Conservation (phyloP, 2,113 vertebrate genomes). For the Muscicapa adusta region DNA sequence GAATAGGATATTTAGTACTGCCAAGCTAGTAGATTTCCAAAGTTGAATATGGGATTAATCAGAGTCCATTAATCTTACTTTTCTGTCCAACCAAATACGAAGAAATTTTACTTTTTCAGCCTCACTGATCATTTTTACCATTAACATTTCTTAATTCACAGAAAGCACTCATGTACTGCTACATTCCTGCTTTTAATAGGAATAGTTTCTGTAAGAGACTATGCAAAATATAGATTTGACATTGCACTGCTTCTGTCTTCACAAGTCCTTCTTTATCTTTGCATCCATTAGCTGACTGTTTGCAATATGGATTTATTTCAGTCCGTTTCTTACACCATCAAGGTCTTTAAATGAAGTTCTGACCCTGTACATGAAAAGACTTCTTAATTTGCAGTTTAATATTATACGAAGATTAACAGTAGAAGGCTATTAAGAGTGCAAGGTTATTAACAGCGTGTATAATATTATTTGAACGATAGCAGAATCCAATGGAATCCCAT, state of each 20-base stretch:
- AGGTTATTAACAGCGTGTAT: slow-evolving; percentile 48
- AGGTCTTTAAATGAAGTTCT: slow-evolving; percentile 36
- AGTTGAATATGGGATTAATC: neutral
- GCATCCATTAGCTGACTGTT: neutral
- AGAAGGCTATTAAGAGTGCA: slow-evolving; percentile 44
- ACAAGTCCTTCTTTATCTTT: neutral
- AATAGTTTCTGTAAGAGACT: neutral
- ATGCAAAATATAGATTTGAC: slow-evolving; percentile 14
- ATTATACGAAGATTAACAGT: slow-evolving; percentile 43
- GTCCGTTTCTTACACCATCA: neutral
- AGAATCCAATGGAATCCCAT: slow-evolving; percentile 39
- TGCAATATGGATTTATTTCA: slow-evolving; percentile 31
- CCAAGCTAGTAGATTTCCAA: neutral
- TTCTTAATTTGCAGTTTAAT: slow-evolving; percentile 26
- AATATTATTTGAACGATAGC: slow-evolving; percentile 21
- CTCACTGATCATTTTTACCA: neutral
- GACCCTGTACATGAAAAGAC: slow-evolving; percentile 33
- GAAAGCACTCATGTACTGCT: neutral
- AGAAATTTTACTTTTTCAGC: neutral
- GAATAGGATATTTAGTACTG: neutral
- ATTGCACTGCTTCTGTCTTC: slow-evolving; percentile 5
- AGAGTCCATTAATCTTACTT: neutral
- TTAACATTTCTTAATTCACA: neutral
- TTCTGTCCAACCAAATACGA: neutral
- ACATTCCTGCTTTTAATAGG: neutral